Evolutionary conservation across 1,140 invertebrate species (phyloP).

Genomic region (Drosophila navojoa): DNA sequence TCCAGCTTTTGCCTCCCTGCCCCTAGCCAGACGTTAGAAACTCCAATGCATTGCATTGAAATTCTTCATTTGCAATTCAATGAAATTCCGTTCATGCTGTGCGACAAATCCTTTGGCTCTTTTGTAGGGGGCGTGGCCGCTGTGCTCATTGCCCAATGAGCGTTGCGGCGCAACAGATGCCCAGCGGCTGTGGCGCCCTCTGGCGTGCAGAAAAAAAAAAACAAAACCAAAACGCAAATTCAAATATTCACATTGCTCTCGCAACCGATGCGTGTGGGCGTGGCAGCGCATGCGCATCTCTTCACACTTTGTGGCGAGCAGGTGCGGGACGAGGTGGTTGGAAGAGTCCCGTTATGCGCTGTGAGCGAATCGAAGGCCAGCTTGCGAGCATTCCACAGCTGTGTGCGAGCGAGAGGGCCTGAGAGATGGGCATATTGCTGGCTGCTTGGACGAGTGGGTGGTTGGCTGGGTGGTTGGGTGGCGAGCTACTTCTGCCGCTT

Average conservation of each 20-base stretch:
- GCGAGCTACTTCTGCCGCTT: neutral
- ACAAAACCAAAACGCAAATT: constrained; percentile 1
- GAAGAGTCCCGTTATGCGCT: constrained; percentile 57
- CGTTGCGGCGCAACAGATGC: constrained; percentile 58
- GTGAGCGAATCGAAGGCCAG: constrained; percentile 61
- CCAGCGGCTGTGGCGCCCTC: constrained; percentile 37
- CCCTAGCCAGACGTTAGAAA: constrained; percentile 34
- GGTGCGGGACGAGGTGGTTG: constrained; percentile 30
- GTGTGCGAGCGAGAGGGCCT: constrained; percentile 65
- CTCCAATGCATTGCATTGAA: constrained; percentile 77
- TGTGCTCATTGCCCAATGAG: constrained; percentile 54
- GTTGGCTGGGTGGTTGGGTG: constrained; percentile 8
- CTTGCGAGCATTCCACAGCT: constrained; percentile 63
- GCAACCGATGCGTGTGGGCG: constrained; percentile 53
- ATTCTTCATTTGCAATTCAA: constrained; percentile 81
- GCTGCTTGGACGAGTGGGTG: constrained; percentile 13
- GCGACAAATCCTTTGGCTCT: constrained; percentile 34
- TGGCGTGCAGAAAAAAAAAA: constrained; percentile 1
- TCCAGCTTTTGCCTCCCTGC: neutral
- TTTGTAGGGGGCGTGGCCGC: constrained; percentile 52
- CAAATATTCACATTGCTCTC: constrained; percentile 8
- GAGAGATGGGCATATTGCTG: constrained; percentile 39
- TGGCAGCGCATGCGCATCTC: constrained; percentile 69
- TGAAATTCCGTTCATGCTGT: constrained; percentile 68
- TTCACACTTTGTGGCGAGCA: constrained; percentile 15